A percentile compares a stretch with the other conserved stretches of the same genome.
Conservation (phyloP, 2,113 vertebrate species). For the Ceyx cyanopectus region DNA sequence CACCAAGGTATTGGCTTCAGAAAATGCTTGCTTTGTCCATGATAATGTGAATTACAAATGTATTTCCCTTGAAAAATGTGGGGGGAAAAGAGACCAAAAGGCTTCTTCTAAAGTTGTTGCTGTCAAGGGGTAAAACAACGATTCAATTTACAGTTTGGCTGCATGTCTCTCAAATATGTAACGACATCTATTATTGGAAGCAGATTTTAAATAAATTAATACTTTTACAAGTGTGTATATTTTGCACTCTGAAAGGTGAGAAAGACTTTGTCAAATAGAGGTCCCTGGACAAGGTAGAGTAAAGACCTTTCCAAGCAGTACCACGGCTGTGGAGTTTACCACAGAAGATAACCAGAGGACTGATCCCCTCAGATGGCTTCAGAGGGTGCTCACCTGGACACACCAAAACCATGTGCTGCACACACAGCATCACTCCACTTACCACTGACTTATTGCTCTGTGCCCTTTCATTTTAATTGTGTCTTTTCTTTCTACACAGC, state of each 20-base stretch:
- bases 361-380: background rate
- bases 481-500: background rate
- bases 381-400: background rate
- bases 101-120: background rate
- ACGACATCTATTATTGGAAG: background rate
- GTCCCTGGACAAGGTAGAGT: background rate
- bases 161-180: background rate
- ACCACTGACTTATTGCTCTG: background rate
- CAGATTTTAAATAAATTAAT: background rate
- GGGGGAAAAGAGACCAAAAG: background rate
- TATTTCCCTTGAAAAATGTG: background rate
- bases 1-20: background rate
- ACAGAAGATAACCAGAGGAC: background rate
- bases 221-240: accelerated
- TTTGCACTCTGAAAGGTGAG: background rate
- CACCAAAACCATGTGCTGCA: background rate
- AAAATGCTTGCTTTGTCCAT: background rate
- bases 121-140: background rate
- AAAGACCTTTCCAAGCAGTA: background rate
- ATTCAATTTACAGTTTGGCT: background rate
- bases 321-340: accelerated
- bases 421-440: background rate
- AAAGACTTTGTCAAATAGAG: background rate
- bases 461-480: accelerated
- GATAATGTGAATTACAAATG: background rate